A percentile compares a stretch with the other conserved stretches of the same genome.
Conservation (phyloP, 2,113 vertebrate genomes). For the Upupa epops region DNA sequence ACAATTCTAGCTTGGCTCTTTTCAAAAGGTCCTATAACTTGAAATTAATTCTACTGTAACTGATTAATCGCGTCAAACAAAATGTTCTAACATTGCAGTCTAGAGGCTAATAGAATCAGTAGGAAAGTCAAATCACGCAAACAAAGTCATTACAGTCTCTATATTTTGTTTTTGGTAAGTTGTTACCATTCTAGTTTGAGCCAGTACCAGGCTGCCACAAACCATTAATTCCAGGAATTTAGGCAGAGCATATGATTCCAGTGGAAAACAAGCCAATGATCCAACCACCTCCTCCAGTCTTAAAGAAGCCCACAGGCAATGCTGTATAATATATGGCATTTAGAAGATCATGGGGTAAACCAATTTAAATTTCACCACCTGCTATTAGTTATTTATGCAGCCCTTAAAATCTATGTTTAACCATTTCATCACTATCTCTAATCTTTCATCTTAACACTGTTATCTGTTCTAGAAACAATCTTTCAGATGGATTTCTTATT, state of each 20-base stretch:
- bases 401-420: conserved; percentile 35
- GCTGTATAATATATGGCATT: conserved; percentile 29
- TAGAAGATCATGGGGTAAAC: not conserved
- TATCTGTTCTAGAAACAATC: not conserved
- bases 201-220: conserved; percentile 72
- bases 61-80: conserved; percentile 62
- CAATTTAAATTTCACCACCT: conserved; percentile 14
- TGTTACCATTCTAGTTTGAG: conserved; percentile 68
- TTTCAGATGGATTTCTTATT: too few relatives aligned
- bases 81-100: conserved; percentile 58
- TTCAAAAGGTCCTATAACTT: not conserved
- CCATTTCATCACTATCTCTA: not conserved
- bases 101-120: conserved; percentile 66
- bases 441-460: not conserved
- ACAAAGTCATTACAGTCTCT: conserved; percentile 74
- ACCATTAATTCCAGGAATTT: conserved; percentile 77
- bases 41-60: conserved; percentile 61
- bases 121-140: conserved; percentile 75
- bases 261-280: conserved; percentile 71
- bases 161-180: conserved; percentile 60
- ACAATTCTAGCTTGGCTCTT: not conserved
- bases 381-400: conserved; percentile 38
- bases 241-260: conserved; percentile 60
- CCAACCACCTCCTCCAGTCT: not conserved
- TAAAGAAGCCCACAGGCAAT: conserved; percentile 52